Conservation (phyloP, 2,797 vertebrate species). For the Alauda arvensis region DNA sequence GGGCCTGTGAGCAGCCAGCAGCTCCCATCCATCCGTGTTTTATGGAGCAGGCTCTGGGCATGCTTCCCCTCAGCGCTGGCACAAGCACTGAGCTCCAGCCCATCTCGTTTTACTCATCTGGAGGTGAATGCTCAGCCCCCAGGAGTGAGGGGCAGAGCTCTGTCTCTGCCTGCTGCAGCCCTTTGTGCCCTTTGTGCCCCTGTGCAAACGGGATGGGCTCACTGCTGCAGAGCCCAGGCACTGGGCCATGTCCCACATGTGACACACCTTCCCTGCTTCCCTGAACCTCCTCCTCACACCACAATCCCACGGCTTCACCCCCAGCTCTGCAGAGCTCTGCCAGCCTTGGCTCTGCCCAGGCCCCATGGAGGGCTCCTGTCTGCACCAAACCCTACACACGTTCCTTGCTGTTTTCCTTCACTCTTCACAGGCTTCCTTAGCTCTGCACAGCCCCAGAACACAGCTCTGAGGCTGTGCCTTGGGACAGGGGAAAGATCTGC, state of each 20-base stretch:
- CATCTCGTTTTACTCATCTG: not conserved
- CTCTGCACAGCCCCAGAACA: not conserved
- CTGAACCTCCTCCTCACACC: not conserved
- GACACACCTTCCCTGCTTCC: not conserved
- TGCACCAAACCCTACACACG: not conserved
- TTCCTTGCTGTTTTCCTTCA: not conserved
- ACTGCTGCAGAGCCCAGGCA: not conserved
- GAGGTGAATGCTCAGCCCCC: not conserved
- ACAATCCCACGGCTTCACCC: fast-evolving
- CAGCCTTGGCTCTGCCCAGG: not conserved
- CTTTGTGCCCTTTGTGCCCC: not conserved
- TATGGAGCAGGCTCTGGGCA: not conserved
- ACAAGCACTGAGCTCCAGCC: not conserved
- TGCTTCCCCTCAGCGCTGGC: not conserved
- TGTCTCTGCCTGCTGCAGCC: not conserved
- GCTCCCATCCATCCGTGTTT: not conserved
- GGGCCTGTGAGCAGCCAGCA: not conserved
- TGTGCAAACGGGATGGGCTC: fast-evolving
- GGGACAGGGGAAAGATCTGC: not conserved
- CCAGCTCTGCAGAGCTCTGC: not conserved
- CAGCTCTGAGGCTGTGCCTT: not conserved
- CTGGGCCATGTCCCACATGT: fast-evolving
- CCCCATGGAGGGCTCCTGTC: fast-evolving
- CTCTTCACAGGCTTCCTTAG: not conserved
- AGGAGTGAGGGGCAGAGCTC: not conserved